Evolutionary conservation across 2,113 vertebrate species (phyloP), one percentile per base, ranked within the genome.

Genomic region (Narcine bancroftii): DNA sequence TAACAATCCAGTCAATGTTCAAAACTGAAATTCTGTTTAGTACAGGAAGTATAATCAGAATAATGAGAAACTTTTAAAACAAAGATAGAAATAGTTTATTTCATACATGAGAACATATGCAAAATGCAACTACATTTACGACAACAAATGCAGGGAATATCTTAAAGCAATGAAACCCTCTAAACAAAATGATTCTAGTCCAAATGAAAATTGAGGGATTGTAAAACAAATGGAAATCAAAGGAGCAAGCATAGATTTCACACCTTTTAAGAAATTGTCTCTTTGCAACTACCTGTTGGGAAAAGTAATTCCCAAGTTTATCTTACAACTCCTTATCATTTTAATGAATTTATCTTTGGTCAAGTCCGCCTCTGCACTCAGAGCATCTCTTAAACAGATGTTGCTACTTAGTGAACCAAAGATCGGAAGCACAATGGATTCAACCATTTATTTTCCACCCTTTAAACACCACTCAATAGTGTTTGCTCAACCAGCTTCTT

Each of bases 61-160:
- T 24, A 89, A 91, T 91, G 42, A 87, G 50, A 87, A 87, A 87
- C 24, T 91, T n/a, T 91, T 17, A 71, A 85, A 47, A 36, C 17
- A 89, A 89, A 42, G 63, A 50, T 69, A 39, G 39, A 91, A 91
- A 29, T 91, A 42, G 89, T 91, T 91, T 91, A 91, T 91, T 91
- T 91, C 89, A 91, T 69, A 71, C 69, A 33, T 91, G 65, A 91
- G 89, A 91, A 91, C 89, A 69, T 66, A 3, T 87, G 65, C 47
- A 91, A 69, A 91, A 69, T 91, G 63, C 65, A 65, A 89, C 36
- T 24, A 87, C 89, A 69, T 29, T 91, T 69, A 91, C 42, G 45
- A 39, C 87, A 91, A 91, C 26, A 47, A 6, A 65, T 6, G 6
- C 3, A 66, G 65, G 39, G 66, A 91, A 91, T 69, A 63, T 91